These are phyloP conservation scores for Sminthurinus signatus DNA, from an alignment of 1,140 invertebrate genomes.

Conservation along the genomic window DNA sequence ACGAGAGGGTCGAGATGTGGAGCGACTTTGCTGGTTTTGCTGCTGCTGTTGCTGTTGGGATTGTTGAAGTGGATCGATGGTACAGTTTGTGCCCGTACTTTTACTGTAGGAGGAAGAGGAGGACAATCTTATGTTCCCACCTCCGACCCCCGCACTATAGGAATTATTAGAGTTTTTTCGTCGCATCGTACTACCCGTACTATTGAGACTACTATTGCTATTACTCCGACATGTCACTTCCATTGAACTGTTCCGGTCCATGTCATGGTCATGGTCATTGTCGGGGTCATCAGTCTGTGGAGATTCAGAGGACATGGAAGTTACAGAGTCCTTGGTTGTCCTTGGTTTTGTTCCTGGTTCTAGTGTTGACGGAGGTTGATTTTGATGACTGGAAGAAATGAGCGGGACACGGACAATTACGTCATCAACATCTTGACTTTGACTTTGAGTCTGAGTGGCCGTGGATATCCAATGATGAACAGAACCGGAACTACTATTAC, in stretches of 20 bases:
- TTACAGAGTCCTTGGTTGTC: conserved; percentile 6
- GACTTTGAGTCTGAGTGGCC: not conserved
- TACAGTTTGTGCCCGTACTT: too few relatives aligned
- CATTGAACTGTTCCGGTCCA: not conserved
- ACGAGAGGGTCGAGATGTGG: too few relatives aligned
- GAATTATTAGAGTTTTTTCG: conserved; percentile 10
- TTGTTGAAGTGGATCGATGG: too few relatives aligned
- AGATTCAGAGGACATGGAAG: not conserved
- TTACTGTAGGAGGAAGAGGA: too few relatives aligned
- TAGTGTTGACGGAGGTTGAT: not conserved
- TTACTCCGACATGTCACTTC: not conserved
- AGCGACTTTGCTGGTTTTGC: too few relatives aligned
- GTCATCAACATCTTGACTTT: not conserved
- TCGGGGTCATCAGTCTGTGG: not conserved
- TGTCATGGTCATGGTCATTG: not conserved
- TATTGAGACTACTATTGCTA: conserved; percentile 7
- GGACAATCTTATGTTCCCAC: too few relatives aligned
- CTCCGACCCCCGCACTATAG: not conserved
- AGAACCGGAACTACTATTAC: not conserved
- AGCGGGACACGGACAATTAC: not conserved
- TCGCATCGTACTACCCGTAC: not conserved
- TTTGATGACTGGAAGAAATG: not conserved
- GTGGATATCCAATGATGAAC: not conserved
- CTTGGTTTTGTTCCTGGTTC: not conserved
- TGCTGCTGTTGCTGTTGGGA: too few relatives aligned